phyloP scores from a whole-genome alignment of 2,113 vertebrate genomes.

The Channa argus region DNA sequence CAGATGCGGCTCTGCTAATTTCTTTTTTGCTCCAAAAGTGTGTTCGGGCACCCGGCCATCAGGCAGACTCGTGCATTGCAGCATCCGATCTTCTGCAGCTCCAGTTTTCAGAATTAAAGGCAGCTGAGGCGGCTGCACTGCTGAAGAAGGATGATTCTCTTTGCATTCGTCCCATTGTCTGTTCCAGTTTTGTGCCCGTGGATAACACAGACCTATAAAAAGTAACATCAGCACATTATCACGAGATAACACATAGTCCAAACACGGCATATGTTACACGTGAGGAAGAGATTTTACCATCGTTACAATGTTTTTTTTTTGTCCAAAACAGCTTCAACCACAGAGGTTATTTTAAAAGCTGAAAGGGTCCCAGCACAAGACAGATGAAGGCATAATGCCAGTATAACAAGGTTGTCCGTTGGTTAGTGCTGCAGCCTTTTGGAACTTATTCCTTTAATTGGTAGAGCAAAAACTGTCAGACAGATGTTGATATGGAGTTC shows the following conservation, averaged over 20 bases:
- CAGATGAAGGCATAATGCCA: background rate
- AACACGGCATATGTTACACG: background rate
- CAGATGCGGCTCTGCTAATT: constrained; percentile 5
- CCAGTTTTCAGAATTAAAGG: constrained; percentile 12
- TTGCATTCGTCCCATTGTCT: background rate
- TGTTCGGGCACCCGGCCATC: constrained; percentile 22
- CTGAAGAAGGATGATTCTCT: constrained; percentile 3
- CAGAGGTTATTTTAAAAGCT: background rate
- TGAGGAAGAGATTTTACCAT: too few relatives aligned
- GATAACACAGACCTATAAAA: background rate
- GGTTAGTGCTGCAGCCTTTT: constrained; percentile 16
- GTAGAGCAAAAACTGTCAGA: constrained; percentile 41
- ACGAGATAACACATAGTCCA: background rate
- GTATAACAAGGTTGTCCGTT: background rate
- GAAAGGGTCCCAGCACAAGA: background rate
- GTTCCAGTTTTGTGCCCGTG: background rate
- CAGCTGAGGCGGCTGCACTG: background rate
- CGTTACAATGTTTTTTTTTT: too few relatives aligned
- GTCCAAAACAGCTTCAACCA: background rate
- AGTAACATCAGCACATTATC: background rate
- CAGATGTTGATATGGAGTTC: constrained; percentile 57
- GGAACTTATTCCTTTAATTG: constrained; percentile 33
- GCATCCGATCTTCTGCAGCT: constrained; percentile 14
- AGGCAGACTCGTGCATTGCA: constrained; percentile 5
- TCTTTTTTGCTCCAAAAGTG: background rate